Evolutionary conservation across 2,113 vertebrate genomes (phyloP).

Genomic region (Ammodytes marinus): DNA sequence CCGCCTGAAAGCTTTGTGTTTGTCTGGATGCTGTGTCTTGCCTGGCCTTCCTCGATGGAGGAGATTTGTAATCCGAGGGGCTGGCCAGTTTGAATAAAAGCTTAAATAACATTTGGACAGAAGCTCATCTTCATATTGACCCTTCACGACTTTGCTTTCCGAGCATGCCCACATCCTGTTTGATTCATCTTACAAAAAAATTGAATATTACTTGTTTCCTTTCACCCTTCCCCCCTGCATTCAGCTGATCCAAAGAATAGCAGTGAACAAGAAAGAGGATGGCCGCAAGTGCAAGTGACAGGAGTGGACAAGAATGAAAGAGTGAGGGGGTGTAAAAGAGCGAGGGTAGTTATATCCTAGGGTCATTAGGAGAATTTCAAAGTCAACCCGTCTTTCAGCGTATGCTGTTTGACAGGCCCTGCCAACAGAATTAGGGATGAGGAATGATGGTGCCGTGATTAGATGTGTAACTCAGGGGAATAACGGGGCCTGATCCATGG

Average conservation of each 20-base stretch:
- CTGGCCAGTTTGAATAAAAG: slow-evolving; percentile 49
- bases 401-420: slow-evolving; percentile 81
- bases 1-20: slow-evolving; percentile 22
- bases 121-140: slow-evolving; percentile 15
- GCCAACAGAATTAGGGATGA: slow-evolving; percentile 80
- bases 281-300: slow-evolving; percentile 58
- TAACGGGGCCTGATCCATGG: slow-evolving; percentile 44
- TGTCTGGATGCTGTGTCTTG: slow-evolving; percentile 16
- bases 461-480: slow-evolving; percentile 74
- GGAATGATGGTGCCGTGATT: slow-evolving; percentile 79
- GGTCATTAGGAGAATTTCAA: slow-evolving; percentile 84
- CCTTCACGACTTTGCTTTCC: not conserved
- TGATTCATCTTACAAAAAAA: slow-evolving; percentile 9
- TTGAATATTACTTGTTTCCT: not conserved
- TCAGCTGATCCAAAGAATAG: slow-evolving; percentile 23
- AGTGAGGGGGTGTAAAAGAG: slow-evolving; percentile 50
- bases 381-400: slow-evolving; percentile 80
- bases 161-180: not conserved
- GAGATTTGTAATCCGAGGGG: slow-evolving; percentile 26
- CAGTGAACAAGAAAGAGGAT: slow-evolving; percentile 44
- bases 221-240: not conserved
- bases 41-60: slow-evolving; percentile 11
- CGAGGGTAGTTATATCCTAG: slow-evolving; percentile 71
- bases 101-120: slow-evolving; percentile 50
- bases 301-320: slow-evolving; percentile 59